Evolutionary conservation across 2,797 vertebrate species (phyloP), one percentile per base, ranked within the genome.

Genomic region (Anisognathus igniventris): DNA sequence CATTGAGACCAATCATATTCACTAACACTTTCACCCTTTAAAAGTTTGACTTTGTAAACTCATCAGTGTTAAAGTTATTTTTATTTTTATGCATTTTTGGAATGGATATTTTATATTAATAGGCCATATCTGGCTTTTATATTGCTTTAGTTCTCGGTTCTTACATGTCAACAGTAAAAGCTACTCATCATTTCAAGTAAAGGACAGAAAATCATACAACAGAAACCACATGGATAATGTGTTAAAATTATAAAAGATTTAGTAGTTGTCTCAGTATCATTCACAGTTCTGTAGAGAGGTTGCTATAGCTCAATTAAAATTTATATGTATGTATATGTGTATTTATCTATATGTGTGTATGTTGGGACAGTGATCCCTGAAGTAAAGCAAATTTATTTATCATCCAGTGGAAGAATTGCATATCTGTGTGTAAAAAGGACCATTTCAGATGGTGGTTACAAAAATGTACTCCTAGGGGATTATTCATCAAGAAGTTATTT

Each of bases 401-500:
- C 68, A 81, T 78, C 56, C 56, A 83, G 66, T 89, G 25, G 53
- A 91, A 94, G 79, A 96, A 95, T 51, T 88, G 33, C 45, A 47
- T 78, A 88, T 73, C 76, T 90, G 5, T 7, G 22, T 77, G 60
- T 84, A 75, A 90, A 95, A 95, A 92, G 37, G 50, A 81, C 65
- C 28, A 54, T 96, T 95, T 58, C 70, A 95, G 64, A 89, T 79
- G 93, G 91, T 84, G 87, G 88, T 64, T 96, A 93, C 86, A 67
- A 93, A 96, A 96, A 94, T 89, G 79, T 86, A 86, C 56, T 95
- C 73, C 86, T 94, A 75, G 42, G 93, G 62, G 64, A 86, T 92
- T 96, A 92, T 92, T 96, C 84, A 82, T 88, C 80, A 92, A 58
- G 10, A 96, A 96, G 85, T 88, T 92, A 88, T 93, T 94, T 97